phyloP scores from a whole-genome alignment of 2,888 invertebrate genomes.

The Ametastegia equiseti region DNA sequence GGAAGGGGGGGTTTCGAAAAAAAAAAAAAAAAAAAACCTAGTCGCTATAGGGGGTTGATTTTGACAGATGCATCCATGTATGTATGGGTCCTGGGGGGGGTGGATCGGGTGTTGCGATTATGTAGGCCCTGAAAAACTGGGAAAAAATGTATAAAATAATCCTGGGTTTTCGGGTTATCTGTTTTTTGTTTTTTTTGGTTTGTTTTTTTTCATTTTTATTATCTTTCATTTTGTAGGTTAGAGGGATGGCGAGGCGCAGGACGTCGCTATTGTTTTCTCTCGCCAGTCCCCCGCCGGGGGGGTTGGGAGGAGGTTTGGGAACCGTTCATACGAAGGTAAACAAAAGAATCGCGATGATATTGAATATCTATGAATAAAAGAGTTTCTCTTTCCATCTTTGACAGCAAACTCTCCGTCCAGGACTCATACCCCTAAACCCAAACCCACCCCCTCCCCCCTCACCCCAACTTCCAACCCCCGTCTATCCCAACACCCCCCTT shows the following conservation, averaged over 20 bases:
- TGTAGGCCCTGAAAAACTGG: neutral
- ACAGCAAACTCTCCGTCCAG: slow-evolving; percentile 21
- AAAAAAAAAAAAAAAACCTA: neutral
- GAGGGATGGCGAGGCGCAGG: neutral
- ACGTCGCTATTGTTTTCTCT: neutral
- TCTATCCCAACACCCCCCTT: neutral
- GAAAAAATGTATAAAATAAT: neutral
- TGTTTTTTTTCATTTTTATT: no score
- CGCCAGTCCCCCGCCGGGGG: no score
- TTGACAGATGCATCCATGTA: no score
- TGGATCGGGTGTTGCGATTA: neutral
- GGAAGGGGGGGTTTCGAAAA: neutral
- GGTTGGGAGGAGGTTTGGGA: slow-evolving; percentile 1
- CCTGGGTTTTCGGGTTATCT: no score
- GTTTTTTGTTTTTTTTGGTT: no score
- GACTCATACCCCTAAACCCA: no score
- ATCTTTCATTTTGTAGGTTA: no score
- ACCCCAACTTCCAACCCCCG: neutral
- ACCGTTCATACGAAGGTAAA: slow-evolving; percentile 23
- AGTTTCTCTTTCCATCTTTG: slow-evolving; percentile 42
- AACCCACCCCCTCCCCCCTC: neutral
- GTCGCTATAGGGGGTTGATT: no score
- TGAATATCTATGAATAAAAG: slow-evolving; percentile 38
- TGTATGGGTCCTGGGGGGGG: neutral
- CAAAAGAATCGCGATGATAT: slow-evolving; percentile 22